Evolutionary conservation across 2,797 vertebrate genomes (phyloP).

Genomic region (Sebastes taczanowskii): DNA sequence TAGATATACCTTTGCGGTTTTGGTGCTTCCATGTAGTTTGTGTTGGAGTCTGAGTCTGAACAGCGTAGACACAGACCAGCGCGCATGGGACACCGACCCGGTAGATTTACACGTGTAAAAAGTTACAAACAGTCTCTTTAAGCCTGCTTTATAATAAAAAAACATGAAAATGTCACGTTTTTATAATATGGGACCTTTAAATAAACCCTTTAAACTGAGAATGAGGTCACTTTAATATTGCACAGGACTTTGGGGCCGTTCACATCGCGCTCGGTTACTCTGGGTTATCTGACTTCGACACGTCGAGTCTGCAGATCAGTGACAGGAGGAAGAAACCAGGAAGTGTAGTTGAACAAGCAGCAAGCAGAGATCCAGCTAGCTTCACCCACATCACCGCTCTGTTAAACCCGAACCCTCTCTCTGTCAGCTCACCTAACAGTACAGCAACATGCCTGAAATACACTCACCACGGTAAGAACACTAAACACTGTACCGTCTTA

Average conservation of each 20-base stretch:
- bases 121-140: no score
- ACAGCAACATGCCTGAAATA: conserved; percentile 54
- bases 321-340: conserved; percentile 25
- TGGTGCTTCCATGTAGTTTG: no score
- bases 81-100: no score
- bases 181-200: background rate
- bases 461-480: conserved; percentile 52
- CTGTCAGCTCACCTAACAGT: background rate
- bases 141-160: no score
- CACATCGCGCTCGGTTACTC: rapidly evolving
- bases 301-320: conserved; percentile 49
- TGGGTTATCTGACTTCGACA: conserved; percentile 48
- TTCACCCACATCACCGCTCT: background rate
- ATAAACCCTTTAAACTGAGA: background rate
- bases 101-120: no score
- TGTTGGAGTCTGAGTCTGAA: no score
- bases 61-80: no score
- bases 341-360: conserved; percentile 38
- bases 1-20: background rate
- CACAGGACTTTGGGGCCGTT: background rate
- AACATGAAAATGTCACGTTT: no score
- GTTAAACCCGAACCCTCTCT: background rate
- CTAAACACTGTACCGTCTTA: rapidly evolving
- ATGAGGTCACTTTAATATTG: background rate
- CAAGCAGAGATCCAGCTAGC: background rate